Base-by-base conservation (phyloP, 2,113 vertebrate genomes). In the Sapayoa aenigma region DNA sequence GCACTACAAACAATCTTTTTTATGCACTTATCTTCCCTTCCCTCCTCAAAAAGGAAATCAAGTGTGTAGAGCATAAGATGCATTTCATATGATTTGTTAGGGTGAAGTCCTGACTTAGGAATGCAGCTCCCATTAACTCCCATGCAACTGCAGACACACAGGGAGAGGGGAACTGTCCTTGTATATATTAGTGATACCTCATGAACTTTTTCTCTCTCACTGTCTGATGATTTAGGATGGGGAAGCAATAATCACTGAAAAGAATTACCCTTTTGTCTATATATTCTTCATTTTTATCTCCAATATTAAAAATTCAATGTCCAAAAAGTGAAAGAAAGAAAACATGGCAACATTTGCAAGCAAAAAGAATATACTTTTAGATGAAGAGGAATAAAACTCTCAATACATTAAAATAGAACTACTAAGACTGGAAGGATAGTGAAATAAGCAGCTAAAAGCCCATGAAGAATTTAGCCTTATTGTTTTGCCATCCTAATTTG, bases 1-100 rank as follows among this genome's bases (percentile, higher is more conserved):
- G 94, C 27, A 37, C 56, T 66, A 86, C 10, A 12, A 94, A 65
- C 73, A 87, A 67, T 78, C 76, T 89, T 94, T 86, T 93, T 85
- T 52, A 84, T 18, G 18, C 52, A 46, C 71, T 95, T 93, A 56
- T 52, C 44, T 95, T 78, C 30, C 35, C 49, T 41, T 89, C 71
- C 72, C 59, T 85, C 59, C 73, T 91, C 66, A 47, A 73, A 78
- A 68, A 86, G n/a, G 41, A 87, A 85, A 75, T 71, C 85, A 81
- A 78, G 75, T 28, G 46, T 79, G 47, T 11, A 27, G 47, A 82
- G 24, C 46, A 5, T 46, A 88, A 95, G 87, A 71, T 87, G 44
- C 35, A 71, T 71, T 82, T 87, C 62, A 35, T 49, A 37, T 12
- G 31, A 89, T 84, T 76, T 91, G 53, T 84, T 79, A 71, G 73